Evolutionary conservation across 2,888 invertebrate species (phyloP).

Genomic region (Notocelia uddmanniana): DNA sequence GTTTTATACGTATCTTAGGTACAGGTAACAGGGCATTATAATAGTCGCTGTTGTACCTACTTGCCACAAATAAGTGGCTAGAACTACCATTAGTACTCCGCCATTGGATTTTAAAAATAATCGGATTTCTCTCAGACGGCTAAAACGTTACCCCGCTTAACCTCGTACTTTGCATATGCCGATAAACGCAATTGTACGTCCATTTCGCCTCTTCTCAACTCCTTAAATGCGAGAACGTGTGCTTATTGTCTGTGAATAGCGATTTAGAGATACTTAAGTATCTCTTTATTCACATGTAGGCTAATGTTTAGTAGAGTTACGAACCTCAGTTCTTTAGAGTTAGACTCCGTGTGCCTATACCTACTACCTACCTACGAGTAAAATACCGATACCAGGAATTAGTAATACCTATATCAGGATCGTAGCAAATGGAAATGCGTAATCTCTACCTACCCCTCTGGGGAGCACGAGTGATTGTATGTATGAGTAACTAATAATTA

Average conservation of each 20-base stretch:
- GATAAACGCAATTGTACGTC: constrained; percentile 32
- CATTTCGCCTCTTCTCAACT: constrained; percentile 21
- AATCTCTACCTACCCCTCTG: too few relatives aligned
- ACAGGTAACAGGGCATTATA: too few relatives aligned
- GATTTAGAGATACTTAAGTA: constrained; percentile 27
- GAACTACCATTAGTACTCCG: neutral
- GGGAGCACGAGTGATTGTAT: too few relatives aligned
- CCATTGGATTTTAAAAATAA: neutral
- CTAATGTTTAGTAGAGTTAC: constrained; percentile 5
- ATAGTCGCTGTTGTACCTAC: too few relatives aligned
- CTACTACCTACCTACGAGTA: too few relatives aligned
- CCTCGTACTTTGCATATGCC: constrained; percentile 33
- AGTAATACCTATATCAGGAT: too few relatives aligned
- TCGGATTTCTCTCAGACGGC: constrained; percentile 19
- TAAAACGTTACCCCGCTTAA: constrained; percentile 34
- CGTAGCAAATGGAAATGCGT: too few relatives aligned
- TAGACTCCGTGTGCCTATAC: neutral
- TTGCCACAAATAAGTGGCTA: neutral
- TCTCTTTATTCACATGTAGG: constrained; percentile 32
- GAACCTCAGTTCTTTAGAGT: neutral
- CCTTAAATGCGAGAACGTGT: constrained; percentile 27
- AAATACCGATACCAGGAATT: too few relatives aligned
- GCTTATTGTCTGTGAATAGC: constrained; percentile 29
- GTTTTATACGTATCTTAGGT: too few relatives aligned
- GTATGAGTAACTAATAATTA: too few relatives aligned